Evolutionary conservation across 2,113 vertebrate genomes (phyloP).

Genomic region (Oreochromis aureus): DNA sequence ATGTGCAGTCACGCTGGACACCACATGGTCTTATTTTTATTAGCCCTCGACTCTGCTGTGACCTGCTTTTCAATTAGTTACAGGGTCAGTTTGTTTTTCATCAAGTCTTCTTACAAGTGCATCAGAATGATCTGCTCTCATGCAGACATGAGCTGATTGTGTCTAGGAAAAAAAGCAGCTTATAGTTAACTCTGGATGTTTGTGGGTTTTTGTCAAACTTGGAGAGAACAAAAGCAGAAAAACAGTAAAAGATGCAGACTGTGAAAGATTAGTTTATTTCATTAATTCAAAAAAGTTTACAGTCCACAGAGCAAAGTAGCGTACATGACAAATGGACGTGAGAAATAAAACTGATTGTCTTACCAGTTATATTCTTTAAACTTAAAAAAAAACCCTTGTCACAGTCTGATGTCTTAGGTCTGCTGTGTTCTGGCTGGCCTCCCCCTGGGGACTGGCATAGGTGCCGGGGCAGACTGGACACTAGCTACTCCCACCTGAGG

Average conservation of each 20-base stretch:
- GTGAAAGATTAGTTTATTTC: neutral
- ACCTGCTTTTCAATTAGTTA: neutral
- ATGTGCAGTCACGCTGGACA: neutral
- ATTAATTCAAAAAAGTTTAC: neutral
- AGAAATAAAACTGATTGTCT: neutral
- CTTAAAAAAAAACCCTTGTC: neutral
- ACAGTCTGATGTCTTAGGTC: neutral
- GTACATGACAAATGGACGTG: neutral
- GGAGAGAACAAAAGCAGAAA: neutral
- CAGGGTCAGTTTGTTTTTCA: neutral
- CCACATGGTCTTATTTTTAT: neutral
- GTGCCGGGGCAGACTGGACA: neutral
- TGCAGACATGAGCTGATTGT: no score
- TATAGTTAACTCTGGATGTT: neutral
- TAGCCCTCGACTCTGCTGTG: neutral
- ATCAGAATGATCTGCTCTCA: no score
- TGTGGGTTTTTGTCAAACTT: neutral
- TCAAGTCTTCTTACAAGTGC: neutral
- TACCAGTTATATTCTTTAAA: neutral
- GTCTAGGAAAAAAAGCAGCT: no score
- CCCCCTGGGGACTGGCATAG: neutral
- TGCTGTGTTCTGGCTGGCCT: neutral
- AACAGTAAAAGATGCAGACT: neutral
- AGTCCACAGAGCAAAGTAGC: neutral
- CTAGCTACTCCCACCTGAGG: neutral